Conservation (phyloP, 2,888 invertebrate species). For the Beris morrisii region DNA sequence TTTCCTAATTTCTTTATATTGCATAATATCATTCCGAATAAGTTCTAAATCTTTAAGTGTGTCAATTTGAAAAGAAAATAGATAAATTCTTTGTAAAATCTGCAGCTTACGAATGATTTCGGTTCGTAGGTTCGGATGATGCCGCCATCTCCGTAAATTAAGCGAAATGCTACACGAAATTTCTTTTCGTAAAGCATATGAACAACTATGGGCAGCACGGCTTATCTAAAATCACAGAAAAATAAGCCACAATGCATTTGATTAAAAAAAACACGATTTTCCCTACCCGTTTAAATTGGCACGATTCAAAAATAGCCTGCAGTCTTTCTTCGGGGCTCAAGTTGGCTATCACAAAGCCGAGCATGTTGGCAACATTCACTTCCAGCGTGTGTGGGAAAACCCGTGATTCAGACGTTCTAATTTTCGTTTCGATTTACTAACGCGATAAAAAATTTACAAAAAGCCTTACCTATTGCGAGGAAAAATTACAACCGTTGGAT, state of each 20-base stretch:
- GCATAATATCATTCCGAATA: slow-evolving; percentile 16
- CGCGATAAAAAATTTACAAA: slow-evolving; percentile 7
- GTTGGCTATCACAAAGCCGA: slow-evolving; percentile 74
- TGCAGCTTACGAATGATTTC: slow-evolving; percentile 26
- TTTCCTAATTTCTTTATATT: slow-evolving; percentile 14
- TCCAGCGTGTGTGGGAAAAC: slow-evolving; percentile 64
- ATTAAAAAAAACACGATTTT: neutral
- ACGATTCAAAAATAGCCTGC: slow-evolving; percentile 61
- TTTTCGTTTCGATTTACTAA: neutral
- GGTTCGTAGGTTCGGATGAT: slow-evolving; percentile 11
- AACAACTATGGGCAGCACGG: slow-evolving; percentile 18
- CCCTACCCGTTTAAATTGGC: slow-evolving; percentile 58
- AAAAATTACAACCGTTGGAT: slow-evolving; percentile 81
- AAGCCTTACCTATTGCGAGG: slow-evolving; percentile 65
- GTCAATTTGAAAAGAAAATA: slow-evolving; percentile 24
- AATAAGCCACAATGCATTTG: neutral
- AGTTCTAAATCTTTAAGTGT: slow-evolving; percentile 4
- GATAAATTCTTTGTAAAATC: slow-evolving; percentile 27
- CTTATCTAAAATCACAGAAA: slow-evolving; percentile 10
- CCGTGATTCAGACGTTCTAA: slow-evolving; percentile 70
- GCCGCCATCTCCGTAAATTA: slow-evolving; percentile 24
- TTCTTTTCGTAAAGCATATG: slow-evolving; percentile 23
- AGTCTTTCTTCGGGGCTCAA: slow-evolving; percentile 60
- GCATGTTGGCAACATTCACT: slow-evolving; percentile 54
- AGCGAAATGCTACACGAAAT: slow-evolving; percentile 20